Conservation (phyloP, 30 jellyfish, hydroid and myxozoan species). For the Catostylus mosaicus region DNA sequence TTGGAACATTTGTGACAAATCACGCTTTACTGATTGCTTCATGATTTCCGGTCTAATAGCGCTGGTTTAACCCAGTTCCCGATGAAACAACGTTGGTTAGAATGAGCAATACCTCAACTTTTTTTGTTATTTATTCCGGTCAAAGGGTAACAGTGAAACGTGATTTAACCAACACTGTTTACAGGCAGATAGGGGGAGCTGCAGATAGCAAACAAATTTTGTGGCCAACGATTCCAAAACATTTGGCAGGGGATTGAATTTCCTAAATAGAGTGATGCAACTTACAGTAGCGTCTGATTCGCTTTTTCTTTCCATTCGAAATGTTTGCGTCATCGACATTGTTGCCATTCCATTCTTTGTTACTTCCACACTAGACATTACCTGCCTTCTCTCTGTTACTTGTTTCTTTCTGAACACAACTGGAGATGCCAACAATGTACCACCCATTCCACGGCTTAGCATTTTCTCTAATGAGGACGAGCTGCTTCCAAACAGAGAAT, state of each 20-base stretch:
- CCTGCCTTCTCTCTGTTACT: conserved; percentile 56
- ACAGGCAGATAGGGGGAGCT: no score
- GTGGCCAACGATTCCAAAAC: background rate
- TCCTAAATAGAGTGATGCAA: background rate
- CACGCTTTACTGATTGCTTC: no score
- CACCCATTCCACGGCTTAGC: conserved; percentile 60
- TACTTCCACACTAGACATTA: conserved; percentile 43
- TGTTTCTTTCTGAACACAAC: conserved; percentile 38
- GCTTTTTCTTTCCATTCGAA: conserved; percentile 51
- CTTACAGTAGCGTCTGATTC: conserved; percentile 58
- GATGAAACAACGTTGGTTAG: no score
- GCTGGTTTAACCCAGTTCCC: no score
- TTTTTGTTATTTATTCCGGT: no score
- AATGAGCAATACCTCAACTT: no score
- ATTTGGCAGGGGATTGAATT: background rate
- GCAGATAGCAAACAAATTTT: background rate
- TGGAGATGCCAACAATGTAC: conserved; percentile 24
- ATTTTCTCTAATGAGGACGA: conserved; percentile 24
- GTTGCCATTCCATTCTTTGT: conserved; percentile 29
- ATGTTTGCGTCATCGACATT: conserved; percentile 26
- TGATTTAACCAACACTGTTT: no score
- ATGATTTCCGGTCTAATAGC: no score
- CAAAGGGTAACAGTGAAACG: no score
- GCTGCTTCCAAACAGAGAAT: conserved; percentile 43
- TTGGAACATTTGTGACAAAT: no score